phyloP scores from a whole-genome alignment of 2,888 invertebrate species.

The Troilus luridus region DNA sequence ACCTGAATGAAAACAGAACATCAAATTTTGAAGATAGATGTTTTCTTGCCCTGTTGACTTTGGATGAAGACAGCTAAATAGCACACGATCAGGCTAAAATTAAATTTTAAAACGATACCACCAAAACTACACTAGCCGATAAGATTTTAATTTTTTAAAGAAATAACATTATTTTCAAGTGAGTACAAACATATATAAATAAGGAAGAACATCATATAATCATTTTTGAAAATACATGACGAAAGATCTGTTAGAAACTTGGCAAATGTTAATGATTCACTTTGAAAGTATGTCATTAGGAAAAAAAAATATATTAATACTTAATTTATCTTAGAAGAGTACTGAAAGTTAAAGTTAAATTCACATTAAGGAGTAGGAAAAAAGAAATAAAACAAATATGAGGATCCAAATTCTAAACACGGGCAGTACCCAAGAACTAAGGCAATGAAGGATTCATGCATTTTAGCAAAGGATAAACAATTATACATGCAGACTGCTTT shows the following conservation, averaged over 20 bases:
- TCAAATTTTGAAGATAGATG: conserved; percentile 34
- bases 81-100: conserved; percentile 62
- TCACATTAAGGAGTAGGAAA: not conserved
- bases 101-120: conserved; percentile 53
- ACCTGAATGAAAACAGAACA: conserved; percentile 60
- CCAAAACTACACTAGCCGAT: conserved; percentile 47
- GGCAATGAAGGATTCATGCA: not conserved
- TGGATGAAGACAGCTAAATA: conserved; percentile 63
- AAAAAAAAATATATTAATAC: not conserved
- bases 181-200: conserved; percentile 13
- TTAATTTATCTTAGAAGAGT: conserved; percentile 25
- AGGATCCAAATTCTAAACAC: conserved; percentile 19
- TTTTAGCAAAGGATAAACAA: not conserved
- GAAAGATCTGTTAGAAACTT: conserved; percentile 27
- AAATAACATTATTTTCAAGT: conserved; percentile 16
- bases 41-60: conserved; percentile 48
- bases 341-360: not conserved
- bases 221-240: conserved; percentile 5
- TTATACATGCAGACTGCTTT: not conserved
- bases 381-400: not conserved
- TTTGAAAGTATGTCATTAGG: not conserved
- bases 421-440: not conserved
- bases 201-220: not conserved
- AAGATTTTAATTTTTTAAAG: conserved; percentile 14
- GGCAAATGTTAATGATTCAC: not conserved